Conservation (phyloP, 2,113 vertebrate species). For the Chiloscyllium plagiosum region DNA sequence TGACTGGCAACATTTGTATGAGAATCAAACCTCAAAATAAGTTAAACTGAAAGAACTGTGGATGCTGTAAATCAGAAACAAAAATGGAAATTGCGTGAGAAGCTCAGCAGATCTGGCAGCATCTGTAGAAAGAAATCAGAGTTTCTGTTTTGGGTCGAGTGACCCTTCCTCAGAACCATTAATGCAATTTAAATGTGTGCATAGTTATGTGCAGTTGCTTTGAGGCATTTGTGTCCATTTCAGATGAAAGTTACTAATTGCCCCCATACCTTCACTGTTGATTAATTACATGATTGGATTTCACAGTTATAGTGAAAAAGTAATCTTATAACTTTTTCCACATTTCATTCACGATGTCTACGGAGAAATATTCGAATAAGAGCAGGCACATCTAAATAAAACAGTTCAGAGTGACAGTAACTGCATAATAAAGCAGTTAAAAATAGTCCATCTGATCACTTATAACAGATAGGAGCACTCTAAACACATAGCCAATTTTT, state of each 20-base stretch:
- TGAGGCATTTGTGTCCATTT: not conserved
- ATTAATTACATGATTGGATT: not conserved
- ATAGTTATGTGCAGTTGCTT: not conserved
- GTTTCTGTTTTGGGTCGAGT: too few relatives aligned
- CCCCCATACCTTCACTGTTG: not conserved
- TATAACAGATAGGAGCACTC: not conserved
- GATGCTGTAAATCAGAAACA: too few relatives aligned
- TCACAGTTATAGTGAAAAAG: not conserved
- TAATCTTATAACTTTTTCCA: not conserved
- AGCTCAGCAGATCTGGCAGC: too few relatives aligned
- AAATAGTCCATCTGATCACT: slow-evolving; percentile 11
- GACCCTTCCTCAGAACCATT: too few relatives aligned
- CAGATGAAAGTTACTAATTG: too few relatives aligned
- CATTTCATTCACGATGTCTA: not conserved
- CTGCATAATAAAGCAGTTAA: slow-evolving; percentile 14
- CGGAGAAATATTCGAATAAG: not conserved
- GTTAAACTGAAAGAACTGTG: not conserved
- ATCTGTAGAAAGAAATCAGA: too few relatives aligned
- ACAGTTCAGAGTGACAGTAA: not conserved
- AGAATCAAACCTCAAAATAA: not conserved
- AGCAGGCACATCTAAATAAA: not conserved
- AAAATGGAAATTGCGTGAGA: too few relatives aligned
- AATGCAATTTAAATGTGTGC: too few relatives aligned
- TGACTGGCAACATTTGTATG: not conserved
- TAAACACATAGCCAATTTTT: not conserved